These are phyloP conservation scores for Epizoanthus stellaris DNA, from an alignment of 92 coral and sea anemone genomes.

Conservation along the genomic window DNA sequence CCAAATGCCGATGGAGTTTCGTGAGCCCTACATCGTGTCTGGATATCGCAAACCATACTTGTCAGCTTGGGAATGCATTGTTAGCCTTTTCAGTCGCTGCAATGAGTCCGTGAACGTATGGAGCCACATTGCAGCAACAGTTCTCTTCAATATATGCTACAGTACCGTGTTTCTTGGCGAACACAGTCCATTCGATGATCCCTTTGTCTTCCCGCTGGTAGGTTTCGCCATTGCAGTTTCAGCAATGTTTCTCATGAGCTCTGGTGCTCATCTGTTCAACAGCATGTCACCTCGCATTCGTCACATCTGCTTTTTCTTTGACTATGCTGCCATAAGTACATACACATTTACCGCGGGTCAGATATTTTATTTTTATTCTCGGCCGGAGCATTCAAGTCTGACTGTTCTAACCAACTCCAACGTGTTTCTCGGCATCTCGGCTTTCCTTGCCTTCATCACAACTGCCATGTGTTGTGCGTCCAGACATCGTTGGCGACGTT, in stretches of 20 bases:
- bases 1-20: conserved; percentile 67
- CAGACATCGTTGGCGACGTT: conserved; percentile 83
- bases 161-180: conserved; percentile 54
- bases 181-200: conserved; percentile 61
- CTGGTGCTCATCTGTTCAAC: conserved; percentile 88
- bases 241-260: conserved; percentile 82
- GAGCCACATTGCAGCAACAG: conserved; percentile 87
- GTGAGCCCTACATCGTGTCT: conserved; percentile 84
- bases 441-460: conserved; percentile 66
- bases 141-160: conserved; percentile 71
- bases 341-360: conserved; percentile 91
- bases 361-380: conserved; percentile 87
- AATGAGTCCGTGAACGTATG: conserved; percentile 93
- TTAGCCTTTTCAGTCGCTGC: conserved; percentile 70
- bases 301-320: conserved; percentile 91
- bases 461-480: conserved; percentile 92
- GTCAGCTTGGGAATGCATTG: conserved; percentile 70
- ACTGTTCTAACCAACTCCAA: conserved; percentile 54
- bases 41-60: conserved; percentile 87
- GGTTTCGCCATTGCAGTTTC: conserved; percentile 88
- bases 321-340: conserved; percentile 89
- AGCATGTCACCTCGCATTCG: conserved; percentile 84
- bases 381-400: conserved; percentile 74
- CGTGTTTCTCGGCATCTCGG: conserved; percentile 68
- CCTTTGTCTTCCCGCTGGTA: conserved; percentile 77